phyloP scores from a whole-genome alignment of 2,888 invertebrate species.

The Spisula subtruncata region DNA sequence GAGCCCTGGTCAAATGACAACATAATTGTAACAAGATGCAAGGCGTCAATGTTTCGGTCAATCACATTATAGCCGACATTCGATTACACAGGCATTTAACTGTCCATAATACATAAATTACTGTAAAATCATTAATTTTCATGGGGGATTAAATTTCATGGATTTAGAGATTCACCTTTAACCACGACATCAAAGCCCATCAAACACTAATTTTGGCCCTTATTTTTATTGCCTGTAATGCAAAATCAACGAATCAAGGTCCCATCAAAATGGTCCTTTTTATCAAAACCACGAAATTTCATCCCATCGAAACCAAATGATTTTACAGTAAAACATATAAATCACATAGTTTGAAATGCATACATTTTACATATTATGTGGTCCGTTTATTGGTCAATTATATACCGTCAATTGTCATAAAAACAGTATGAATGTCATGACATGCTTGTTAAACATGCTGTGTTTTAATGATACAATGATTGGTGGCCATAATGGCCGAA shows the following conservation, averaged over 20 bases:
- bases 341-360: not conserved
- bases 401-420: constrained; percentile 2
- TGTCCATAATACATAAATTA: not conserved
- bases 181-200: too few species aligned
- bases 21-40: not conserved
- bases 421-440: not conserved
- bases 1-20: not conserved
- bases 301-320: too few species aligned
- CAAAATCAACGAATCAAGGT: too few species aligned
- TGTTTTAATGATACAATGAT: not conserved
- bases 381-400: not conserved
- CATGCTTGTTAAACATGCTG: constrained; percentile 6
- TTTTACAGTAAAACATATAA: not conserved
- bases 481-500: too few species aligned
- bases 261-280: too few species aligned
- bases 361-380: not conserved
- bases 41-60: not conserved
- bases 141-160: too few species aligned
- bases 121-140: too few species aligned
- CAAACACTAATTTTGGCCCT: too few species aligned
- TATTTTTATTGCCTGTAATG: too few species aligned
- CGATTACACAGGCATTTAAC: not conserved
- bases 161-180: too few species aligned
- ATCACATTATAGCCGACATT: not conserved
- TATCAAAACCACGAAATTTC: too few species aligned